Evolutionary conservation across 2,797 vertebrate genomes (phyloP), one percentile per base, ranked within the genome.

Genomic region (Aphelocoma californica): DNA sequence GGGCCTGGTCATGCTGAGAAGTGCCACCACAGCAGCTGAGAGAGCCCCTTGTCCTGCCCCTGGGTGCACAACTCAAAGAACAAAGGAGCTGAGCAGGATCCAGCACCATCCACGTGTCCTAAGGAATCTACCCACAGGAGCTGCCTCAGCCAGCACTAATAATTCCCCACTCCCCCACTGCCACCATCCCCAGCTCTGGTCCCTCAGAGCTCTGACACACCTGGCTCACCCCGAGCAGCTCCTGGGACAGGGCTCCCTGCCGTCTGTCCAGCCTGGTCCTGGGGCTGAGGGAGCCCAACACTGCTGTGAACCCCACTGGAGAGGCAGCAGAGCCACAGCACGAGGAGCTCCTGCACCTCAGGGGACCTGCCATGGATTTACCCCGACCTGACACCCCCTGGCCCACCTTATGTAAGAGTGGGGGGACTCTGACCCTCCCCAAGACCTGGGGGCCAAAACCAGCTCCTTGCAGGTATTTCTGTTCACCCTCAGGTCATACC

Each of bases 401-500:
- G 65, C 51, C 56, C 9, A 15, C 6, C 0, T 96, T 94, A 94
- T 6, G 36, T 45, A 96, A 91, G 53, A 71, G 40, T 1, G 15
- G 16, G 28, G 60, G 60, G 28, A 19, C 15, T 7, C n/a, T 88
- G 79, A 47, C 75, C 81, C 91, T 90, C 47, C 80, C 73, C 32
- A 18, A 14, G 51, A 25, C 24, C 86, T 40, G 14, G 54, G 53
- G 54, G 25, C 62, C 70, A 72, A 62, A 44, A 1, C 9, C 71
- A 54, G 82, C 87, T 88, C 92, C 74, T 53, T 25, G 29, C 25
- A 57, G 90, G 25, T 92, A 90, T 92, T 95, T 95, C 77, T 74
- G 92, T 9, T 4, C 66, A 36, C 45, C 72, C 69, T 77, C 14
- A 2, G 53, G 66, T 90, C 81, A 91, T 91, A 89, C 69, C 64